Percentiles rank a stretch among this genome's conserved stretches.
Evolutionary conservation across 2,113 vertebrate genomes (phyloP).

Genomic region (Muntiacus reevesi): DNA sequence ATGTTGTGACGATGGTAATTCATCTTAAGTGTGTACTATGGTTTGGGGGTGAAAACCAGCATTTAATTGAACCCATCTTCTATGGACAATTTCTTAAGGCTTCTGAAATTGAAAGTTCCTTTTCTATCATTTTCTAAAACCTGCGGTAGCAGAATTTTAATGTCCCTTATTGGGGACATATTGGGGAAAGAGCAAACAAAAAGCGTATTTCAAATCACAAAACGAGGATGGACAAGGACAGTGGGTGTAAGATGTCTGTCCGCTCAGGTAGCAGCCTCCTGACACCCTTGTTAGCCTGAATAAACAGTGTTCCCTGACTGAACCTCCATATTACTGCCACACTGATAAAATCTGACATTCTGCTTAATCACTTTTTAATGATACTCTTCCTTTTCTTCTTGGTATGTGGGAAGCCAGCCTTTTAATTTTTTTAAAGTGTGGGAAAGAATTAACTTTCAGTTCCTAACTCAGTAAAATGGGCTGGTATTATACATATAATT

Average conservation of each 20-base stretch:
- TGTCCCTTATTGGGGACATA: neutral
- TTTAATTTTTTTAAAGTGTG: neutral
- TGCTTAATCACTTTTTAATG: constrained; percentile 55
- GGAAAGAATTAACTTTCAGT: constrained; percentile 22
- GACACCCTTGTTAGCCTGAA: constrained; percentile 59
- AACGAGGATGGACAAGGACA: constrained; percentile 31
- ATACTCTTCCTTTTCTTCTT: constrained; percentile 54
- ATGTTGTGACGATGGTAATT: neutral
- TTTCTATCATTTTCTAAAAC: constrained; percentile 25
- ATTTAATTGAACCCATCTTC: neutral
- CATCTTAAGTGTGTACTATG: neutral
- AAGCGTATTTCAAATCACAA: constrained; percentile 63
- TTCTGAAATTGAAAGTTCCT: constrained; percentile 9
- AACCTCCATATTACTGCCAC: neutral
- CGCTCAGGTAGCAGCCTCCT: constrained; percentile 53
- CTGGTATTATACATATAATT: neutral
- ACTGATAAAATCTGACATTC: constrained; percentile 43
- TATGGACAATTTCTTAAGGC: neutral
- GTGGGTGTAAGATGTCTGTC: constrained; percentile 46
- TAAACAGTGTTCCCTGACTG: constrained; percentile 52
- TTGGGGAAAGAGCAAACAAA: neutral
- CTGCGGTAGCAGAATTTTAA: neutral
- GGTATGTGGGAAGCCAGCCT: constrained; percentile 18
- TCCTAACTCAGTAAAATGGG: constrained; percentile 14
- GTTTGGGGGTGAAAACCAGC: neutral